phyloP scores from a whole-genome alignment of 2,797 vertebrate species.

The Pseudopleuronectes americanus region DNA sequence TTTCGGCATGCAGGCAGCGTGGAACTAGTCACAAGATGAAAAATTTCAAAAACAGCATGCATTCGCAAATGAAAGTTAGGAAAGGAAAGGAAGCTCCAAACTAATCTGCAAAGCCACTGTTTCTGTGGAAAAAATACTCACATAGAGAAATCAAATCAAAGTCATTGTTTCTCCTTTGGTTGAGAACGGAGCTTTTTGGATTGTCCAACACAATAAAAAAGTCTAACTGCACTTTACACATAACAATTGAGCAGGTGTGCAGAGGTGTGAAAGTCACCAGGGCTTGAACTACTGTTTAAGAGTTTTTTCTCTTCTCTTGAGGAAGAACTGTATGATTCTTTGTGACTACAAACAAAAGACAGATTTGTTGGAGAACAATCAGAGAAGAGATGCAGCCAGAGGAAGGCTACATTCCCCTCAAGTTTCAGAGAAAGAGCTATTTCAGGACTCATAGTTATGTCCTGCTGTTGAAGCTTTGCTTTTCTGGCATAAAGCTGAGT shows the following conservation, averaged over 20 bases:
- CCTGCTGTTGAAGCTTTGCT: neutral
- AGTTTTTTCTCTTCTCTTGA: neutral
- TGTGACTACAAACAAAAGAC: conserved; percentile 1
- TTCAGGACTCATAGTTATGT: neutral
- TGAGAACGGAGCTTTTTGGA: neutral
- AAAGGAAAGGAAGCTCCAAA: conserved; percentile 26
- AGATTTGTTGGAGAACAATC: neutral
- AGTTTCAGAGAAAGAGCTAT: neutral
- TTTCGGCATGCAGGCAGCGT: conserved; percentile 87
- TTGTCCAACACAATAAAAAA: neutral
- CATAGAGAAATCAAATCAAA: conserved; percentile 4
- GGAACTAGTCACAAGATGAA: conserved; percentile 75
- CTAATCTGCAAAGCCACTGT: conserved; percentile 15
- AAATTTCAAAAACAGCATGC: conserved; percentile 48
- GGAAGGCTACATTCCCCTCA: neutral
- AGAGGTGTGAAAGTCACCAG: too few species aligned
- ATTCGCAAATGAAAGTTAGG: neutral
- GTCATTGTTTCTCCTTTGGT: neutral
- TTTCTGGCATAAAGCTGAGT: neutral
- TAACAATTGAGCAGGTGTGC: neutral
- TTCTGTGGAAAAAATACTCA: conserved; percentile 46
- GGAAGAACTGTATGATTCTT: neutral
- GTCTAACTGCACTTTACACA: too few species aligned
- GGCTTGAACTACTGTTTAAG: neutral
- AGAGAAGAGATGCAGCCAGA: neutral